Conservation (phyloP, 2,888 invertebrate genomes). For the Ornithoptera alexandrae region DNA sequence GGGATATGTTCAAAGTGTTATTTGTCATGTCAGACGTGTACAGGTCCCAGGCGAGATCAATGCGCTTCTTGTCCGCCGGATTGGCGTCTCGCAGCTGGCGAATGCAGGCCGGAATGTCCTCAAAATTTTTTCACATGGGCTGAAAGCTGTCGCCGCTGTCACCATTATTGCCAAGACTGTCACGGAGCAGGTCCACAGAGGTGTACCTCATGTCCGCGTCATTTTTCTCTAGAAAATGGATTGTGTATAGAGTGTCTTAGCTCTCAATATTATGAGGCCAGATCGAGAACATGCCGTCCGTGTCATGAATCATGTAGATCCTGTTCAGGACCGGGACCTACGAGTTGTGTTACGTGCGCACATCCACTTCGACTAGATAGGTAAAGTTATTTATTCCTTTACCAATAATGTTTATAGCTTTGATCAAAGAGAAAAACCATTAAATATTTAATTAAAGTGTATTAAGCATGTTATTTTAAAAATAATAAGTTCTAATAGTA, state of each 20-base stretch:
- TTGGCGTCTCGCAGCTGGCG: constrained; percentile 90
- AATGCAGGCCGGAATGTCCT: constrained; percentile 91
- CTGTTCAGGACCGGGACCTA: constrained; percentile 85
- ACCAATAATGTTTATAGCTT: background rate
- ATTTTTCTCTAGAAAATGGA: constrained; percentile 85
- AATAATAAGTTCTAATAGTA: background rate
- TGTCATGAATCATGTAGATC: constrained; percentile 86
- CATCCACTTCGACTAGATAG: constrained; percentile 85
- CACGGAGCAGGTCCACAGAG: constrained; percentile 88
- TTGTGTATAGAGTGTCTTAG: constrained; percentile 87
- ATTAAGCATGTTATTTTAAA: too few relatives aligned
- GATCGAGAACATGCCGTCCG: constrained; percentile 84
- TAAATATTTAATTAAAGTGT: too few relatives aligned
- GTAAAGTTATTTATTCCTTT: constrained; percentile 42
- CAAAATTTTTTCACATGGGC: constrained; percentile 90
- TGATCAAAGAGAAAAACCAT: too few relatives aligned
- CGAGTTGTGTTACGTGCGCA: constrained; percentile 85
- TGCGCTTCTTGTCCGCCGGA: constrained; percentile 90
- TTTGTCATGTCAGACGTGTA: constrained; percentile 90
- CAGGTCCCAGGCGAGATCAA: constrained; percentile 90
- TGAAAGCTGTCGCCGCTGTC: constrained; percentile 92
- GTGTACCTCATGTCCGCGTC: constrained; percentile 86
- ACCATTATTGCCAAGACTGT: constrained; percentile 93
- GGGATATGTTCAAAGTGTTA: constrained; percentile 91
- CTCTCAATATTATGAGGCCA: constrained; percentile 86